Evolutionary conservation across 2,113 vertebrate species (phyloP).

Genomic region (Alligator sinensis): DNA sequence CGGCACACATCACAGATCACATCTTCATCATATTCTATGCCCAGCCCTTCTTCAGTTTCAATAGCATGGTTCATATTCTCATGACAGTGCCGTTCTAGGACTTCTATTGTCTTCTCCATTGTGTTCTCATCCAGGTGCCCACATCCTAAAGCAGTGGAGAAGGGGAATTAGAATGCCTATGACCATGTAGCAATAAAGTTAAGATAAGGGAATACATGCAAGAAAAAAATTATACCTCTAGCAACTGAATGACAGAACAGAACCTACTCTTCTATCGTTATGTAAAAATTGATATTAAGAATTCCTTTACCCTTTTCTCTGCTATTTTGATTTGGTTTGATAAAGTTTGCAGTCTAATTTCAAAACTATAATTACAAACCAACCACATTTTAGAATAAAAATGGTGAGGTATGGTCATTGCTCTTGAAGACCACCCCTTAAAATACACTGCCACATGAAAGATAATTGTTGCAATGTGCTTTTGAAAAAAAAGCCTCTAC

Average conservation of each 20-base stretch:
- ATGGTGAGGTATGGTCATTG: neutral
- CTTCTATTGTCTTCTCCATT: slow-evolving; percentile 94
- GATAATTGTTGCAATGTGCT: neutral
- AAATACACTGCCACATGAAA: neutral
- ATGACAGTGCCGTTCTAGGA: slow-evolving; percentile 93
- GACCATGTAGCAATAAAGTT: neutral
- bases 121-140: slow-evolving; percentile 90
- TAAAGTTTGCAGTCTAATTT: neutral
- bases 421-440: neutral
- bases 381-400: neutral
- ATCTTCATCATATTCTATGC: slow-evolving; percentile 98
- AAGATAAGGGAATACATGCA: neutral
- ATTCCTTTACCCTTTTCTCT: neutral
- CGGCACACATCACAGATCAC: slow-evolving; percentile 99
- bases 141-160: slow-evolving; percentile 80
- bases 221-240: neutral
- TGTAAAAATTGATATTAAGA: slow-evolving; percentile 11
- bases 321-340: neutral
- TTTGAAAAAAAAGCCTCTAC: neutral
- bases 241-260: neutral
- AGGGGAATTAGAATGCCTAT: slow-evolving; percentile 26
- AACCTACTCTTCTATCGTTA: neutral
- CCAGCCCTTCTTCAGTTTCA: slow-evolving; percentile 95
- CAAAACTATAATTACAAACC: neutral
- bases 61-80: slow-evolving; percentile 98